A percentile compares a stretch with the other conserved stretches of the same genome.
phyloP scores from a whole-genome alignment of 2,888 invertebrate species.

The Geotrupes spiniger region DNA sequence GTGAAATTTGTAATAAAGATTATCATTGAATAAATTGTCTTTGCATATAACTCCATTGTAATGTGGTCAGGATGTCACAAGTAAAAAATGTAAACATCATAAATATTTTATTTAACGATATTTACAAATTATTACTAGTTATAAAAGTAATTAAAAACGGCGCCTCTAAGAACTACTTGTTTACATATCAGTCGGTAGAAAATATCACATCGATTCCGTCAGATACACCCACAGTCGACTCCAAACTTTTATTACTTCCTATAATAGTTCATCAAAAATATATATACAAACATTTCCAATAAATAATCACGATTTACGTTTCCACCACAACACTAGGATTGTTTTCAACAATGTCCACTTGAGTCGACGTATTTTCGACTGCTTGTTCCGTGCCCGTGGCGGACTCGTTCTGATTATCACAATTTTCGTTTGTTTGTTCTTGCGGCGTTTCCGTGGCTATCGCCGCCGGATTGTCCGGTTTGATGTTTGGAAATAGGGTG shows the following conservation, averaged over 20 bases:
- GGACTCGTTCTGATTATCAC: neutral
- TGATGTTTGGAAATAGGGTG: slow-evolving; percentile 57
- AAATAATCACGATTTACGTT: neutral
- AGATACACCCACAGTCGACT: neutral
- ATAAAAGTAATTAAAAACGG: too few species aligned
- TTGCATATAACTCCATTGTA: too few species aligned
- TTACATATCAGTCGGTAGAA: slow-evolving; percentile 4
- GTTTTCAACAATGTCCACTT: neutral
- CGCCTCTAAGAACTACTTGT: too few species aligned
- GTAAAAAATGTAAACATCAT: too few species aligned
- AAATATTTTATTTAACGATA: too few species aligned
- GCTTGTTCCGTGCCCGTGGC: neutral
- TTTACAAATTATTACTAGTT: too few species aligned
- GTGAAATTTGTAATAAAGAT: too few species aligned
- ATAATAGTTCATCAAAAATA: neutral
- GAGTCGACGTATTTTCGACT: neutral
- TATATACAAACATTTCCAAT: neutral
- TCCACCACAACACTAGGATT: neutral
- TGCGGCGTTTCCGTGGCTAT: neutral
- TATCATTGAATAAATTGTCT: too few species aligned
- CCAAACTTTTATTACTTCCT: neutral
- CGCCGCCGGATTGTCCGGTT: slow-evolving; percentile 7
- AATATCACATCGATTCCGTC: slow-evolving; percentile 5
- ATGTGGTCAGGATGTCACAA: too few species aligned
- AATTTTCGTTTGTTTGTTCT: neutral